Base-by-base conservation (phyloP, 2,113 vertebrate genomes). In the Hippocampus barbouri region DNA sequence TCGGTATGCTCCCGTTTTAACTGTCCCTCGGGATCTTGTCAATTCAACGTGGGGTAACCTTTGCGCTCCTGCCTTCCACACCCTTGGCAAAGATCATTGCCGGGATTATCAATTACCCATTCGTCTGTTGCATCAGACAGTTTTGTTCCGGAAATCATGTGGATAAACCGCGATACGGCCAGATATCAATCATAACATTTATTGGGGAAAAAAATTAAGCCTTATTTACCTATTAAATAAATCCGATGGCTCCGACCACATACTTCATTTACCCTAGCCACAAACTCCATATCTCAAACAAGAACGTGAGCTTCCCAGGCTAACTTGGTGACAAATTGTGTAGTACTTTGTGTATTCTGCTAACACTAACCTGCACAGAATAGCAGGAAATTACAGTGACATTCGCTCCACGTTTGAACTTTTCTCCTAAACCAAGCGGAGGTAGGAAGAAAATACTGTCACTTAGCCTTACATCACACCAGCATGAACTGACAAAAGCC, bases 11-110 rank as follows among this genome's bases (percentile, higher is more conserved):
- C 56, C 64, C 30, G 25, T 59, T 65, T 5, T 67, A 62, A 57
- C 43, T 72, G 60, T 53, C 40, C 77, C 60, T 81, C 63, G 69
- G 59, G 66, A 79, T 78, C 68, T 75, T 66, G 53, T 51, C 70
- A 10, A 30, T 57, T 72, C 68, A 66, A 68, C 69, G 60, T 77
- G 38, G 34, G 59, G 65, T 68, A 75, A 88, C 85, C 85, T 86
- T 87, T 88, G 81, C 70, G 82, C 81, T 79, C 62, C 74, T 66
- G 67, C 71, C 65, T 77, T 83, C 82, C 86, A 86, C 87, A 69
- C 89, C 86, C 80, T 88, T 78, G 71, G 79, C 77, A 86, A 89
- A 89, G 78, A 57, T 77, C 73, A 45, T 68, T 77, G 38, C 75
- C 41, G 69, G 74, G 60, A 73, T 77, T 83, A 77, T 84, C 79